phyloP scores from a whole-genome alignment of 2,797 vertebrate genomes.

The Peromyscus nudipes region DNA sequence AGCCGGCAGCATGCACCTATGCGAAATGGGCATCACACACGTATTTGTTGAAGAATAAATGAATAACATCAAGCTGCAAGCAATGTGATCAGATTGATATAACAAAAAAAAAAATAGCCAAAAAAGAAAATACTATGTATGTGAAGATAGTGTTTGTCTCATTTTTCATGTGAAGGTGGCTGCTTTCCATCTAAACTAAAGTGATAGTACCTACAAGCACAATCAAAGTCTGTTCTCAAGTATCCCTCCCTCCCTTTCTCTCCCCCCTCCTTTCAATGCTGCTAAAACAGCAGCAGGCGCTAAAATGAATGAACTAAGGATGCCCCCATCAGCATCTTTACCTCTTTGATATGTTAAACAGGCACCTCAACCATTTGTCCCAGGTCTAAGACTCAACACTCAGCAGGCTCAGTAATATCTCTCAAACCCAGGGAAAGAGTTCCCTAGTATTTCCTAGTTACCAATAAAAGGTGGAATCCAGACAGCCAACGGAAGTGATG shows the following conservation, averaged over 20 bases:
- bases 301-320: not conserved
- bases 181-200: not conserved
- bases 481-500: not conserved
- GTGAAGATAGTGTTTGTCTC: not conserved
- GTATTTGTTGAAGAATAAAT: not conserved
- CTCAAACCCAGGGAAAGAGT: not conserved
- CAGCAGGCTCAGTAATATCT: not conserved
- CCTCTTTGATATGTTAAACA: too few relatives aligned
- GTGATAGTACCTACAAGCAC: not conserved
- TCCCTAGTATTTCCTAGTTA: not conserved
- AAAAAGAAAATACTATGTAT: not conserved
- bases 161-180: not conserved
- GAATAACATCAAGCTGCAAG: too few relatives aligned
- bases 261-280: not conserved
- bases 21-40: not conserved
- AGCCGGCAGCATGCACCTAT: not conserved
- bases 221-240: not conserved
- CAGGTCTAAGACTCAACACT: too few relatives aligned
- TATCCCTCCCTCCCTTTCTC: too few relatives aligned
- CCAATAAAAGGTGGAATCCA: not conserved
- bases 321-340: not conserved
- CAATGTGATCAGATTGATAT: not conserved
- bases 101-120: not conserved
- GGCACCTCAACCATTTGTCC: too few relatives aligned
- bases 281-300: not conserved